phyloP scores from a whole-genome alignment of 2,888 invertebrate species.

The Drosophila niveifrons region DNA sequence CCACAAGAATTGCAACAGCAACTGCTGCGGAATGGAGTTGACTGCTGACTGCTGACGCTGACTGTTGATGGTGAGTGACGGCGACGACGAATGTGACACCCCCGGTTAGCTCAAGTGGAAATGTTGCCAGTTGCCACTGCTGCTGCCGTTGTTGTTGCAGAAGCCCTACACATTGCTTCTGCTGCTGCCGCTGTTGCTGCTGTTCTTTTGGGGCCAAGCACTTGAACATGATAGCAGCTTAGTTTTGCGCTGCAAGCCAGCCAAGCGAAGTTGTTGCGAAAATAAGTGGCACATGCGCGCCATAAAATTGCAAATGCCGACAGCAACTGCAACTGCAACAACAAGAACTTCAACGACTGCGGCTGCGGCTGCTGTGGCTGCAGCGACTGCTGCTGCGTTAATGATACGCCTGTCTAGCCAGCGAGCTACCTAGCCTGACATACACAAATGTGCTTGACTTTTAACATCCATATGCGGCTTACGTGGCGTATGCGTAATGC shows the following conservation, averaged over 20 bases:
- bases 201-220: constrained; percentile 70
- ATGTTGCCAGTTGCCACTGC: constrained; percentile 46
- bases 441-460: constrained; percentile 58
- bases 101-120: constrained; percentile 73
- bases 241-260: constrained; percentile 52
- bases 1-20: constrained; percentile 78
- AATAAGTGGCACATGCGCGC: constrained; percentile 78
- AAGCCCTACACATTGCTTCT: constrained; percentile 65
- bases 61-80: constrained; percentile 63
- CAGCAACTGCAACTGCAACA: constrained; percentile 30
- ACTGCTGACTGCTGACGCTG: constrained; percentile 35
- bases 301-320: constrained; percentile 69
- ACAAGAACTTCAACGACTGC: constrained; percentile 4
- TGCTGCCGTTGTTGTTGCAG: constrained; percentile 41
- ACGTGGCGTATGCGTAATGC: constrained; percentile 73
- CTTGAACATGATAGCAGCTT: constrained; percentile 81
- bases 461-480: constrained; percentile 33
- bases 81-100: constrained; percentile 80
- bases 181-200: constrained; percentile 48
- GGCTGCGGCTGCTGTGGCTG: constrained; percentile 28
- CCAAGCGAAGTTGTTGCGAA: constrained; percentile 61
- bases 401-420: constrained; percentile 75
- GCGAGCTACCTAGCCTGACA: constrained; percentile 40
- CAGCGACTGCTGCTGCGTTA: constrained; percentile 69
- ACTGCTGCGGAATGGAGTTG: constrained; percentile 50